A percentile compares a stretch with the other conserved stretches of the same genome.
Evolutionary conservation across 2,797 vertebrate species (phyloP).

Genomic region (Yasuhikotakia modesta): DNA sequence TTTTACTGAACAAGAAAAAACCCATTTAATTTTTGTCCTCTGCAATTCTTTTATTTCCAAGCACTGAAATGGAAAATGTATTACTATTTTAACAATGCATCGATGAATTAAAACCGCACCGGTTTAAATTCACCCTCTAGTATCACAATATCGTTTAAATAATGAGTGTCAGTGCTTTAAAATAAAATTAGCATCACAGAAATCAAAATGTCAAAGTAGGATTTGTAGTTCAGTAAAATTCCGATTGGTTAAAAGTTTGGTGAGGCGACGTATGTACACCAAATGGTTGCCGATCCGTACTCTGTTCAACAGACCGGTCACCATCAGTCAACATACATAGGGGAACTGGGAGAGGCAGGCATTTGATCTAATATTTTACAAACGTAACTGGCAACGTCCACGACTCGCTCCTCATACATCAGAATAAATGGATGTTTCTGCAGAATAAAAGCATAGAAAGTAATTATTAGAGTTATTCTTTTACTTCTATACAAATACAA

Average conservation of each 20-base stretch:
- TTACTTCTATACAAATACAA: too few species aligned
- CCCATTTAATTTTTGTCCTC: not conserved
- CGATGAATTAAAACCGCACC: not conserved
- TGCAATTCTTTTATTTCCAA: conserved; percentile 5
- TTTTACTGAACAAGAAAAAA: conserved; percentile 12
- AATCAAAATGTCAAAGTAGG: not conserved
- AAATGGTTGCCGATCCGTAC: conserved; percentile 54
- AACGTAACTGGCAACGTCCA: conserved; percentile 94
- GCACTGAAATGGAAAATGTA: not conserved
- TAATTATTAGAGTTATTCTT: too few species aligned
- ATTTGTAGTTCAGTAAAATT: conserved; percentile 21
- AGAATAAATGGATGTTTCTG: conserved; percentile 97
- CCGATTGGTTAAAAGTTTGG: not conserved
- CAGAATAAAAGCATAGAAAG: conserved; percentile 10
- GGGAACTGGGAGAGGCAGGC: conserved; percentile 92
- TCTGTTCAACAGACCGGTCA: conserved; percentile 39
- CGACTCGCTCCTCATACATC: conserved; percentile 96
- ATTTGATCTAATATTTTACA: conserved; percentile 96
- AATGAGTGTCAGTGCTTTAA: not conserved
- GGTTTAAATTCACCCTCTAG: not conserved
- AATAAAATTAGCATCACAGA: not conserved
- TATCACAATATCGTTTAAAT: too few species aligned
- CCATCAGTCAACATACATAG: conserved; percentile 95
- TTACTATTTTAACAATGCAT: not conserved
- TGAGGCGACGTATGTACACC: conserved; percentile 67